Conservation (phyloP, 2,797 vertebrate species). For the Chanos chanos region DNA sequence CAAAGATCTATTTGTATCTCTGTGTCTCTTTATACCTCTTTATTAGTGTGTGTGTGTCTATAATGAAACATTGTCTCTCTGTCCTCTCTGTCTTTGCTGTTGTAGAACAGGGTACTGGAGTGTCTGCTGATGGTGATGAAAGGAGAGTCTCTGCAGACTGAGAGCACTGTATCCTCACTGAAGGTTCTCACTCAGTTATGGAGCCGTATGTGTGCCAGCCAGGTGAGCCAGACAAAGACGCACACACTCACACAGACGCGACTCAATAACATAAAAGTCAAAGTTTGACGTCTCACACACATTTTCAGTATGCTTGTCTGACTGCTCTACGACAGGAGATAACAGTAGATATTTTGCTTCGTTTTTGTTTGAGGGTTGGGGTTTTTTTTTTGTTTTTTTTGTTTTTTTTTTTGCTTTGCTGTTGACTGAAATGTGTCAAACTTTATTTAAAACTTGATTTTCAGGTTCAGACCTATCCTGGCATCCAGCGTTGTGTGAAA, state of each 20-base stretch:
- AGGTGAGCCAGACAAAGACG: constrained; percentile 67
- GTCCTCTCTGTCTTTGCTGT: not conserved
- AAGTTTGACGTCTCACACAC: not conserved
- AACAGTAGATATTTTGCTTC: no score
- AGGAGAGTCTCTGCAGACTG: constrained; percentile 62
- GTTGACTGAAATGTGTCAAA: no score
- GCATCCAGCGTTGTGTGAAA: constrained; percentile 73
- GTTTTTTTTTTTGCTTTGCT: not conserved
- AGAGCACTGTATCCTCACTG: constrained; percentile 53
- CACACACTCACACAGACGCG: not conserved
- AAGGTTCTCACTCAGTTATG: constrained; percentile 74
- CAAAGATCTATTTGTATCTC: no score
- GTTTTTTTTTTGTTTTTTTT: no score
- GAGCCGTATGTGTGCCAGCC: constrained; percentile 69
- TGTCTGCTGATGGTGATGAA: constrained; percentile 69
- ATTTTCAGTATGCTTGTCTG: not conserved
- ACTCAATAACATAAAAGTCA: not conserved
- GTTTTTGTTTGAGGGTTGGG: not conserved
- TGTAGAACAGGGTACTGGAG: constrained; percentile 69
- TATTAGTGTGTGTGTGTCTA: no score
- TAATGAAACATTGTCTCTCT: constrained; percentile 41
- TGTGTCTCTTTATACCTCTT: no score
- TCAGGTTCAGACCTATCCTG: constrained; percentile 73
- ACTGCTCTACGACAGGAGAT: no score
- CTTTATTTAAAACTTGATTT: no score